A percentile compares a stretch with the other conserved stretches of the same genome.
Conservation (phyloP, 1,140 invertebrate genomes). For the Drosophila hydei region DNA sequence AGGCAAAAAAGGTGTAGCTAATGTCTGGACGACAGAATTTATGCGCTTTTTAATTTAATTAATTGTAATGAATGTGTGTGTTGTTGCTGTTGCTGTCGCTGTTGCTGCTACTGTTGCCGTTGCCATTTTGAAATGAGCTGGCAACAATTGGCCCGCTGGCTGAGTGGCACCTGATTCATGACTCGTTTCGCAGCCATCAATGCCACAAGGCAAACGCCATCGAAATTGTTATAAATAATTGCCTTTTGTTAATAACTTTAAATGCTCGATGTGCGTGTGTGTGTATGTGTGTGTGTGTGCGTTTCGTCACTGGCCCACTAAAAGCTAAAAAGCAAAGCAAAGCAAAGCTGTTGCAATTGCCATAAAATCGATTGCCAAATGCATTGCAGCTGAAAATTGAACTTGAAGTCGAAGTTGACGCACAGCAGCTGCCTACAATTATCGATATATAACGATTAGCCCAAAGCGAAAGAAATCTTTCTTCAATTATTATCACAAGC, state of each 20-base stretch:
- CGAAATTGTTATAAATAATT: slow-evolving; percentile 76
- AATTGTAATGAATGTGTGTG: slow-evolving; percentile 67
- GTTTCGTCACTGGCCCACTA: slow-evolving; percentile 66
- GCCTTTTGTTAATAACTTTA: slow-evolving; percentile 73
- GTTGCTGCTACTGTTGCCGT: slow-evolving; percentile 30
- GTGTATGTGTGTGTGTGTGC: slow-evolving; percentile 18
- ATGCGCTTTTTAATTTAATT: slow-evolving; percentile 73
- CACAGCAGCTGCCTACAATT: not conserved
- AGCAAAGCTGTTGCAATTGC: slow-evolving; percentile 56
- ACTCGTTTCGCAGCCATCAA: slow-evolving; percentile 58
- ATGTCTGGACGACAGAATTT: slow-evolving; percentile 69
- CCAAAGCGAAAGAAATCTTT: too few relatives aligned
- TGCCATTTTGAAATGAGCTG: slow-evolving; percentile 46
- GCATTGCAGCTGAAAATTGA: slow-evolving; percentile 8
- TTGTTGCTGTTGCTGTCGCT: slow-evolving; percentile 19
- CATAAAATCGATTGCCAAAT: slow-evolving; percentile 34
- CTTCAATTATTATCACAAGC: too few relatives aligned
- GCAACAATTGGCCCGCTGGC: slow-evolving; percentile 34
- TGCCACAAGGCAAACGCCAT: slow-evolving; percentile 63
- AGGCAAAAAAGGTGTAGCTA: slow-evolving; percentile 39
- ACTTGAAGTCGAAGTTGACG: not conserved
- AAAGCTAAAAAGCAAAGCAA: not conserved
- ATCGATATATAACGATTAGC: slow-evolving; percentile 9
- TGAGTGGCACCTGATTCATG: slow-evolving; percentile 56
- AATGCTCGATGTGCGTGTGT: slow-evolving; percentile 41